Conservation (phyloP, 2,113 vertebrate species). For the Orientallactaga bullata region DNA sequence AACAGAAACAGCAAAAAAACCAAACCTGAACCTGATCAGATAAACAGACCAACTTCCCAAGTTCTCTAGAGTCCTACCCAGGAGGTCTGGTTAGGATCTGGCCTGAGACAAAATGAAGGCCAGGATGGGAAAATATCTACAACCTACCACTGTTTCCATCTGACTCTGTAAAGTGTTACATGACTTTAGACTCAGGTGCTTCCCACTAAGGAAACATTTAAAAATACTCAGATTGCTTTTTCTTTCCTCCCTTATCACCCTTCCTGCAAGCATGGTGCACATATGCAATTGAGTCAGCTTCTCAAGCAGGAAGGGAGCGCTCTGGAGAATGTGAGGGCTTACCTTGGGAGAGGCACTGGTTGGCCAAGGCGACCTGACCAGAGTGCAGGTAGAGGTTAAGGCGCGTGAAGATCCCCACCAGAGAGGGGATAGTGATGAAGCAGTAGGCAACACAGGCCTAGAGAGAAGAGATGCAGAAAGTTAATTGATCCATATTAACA, state of each 20-base stretch:
- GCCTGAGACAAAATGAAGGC: neutral
- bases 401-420: constrained; percentile 94
- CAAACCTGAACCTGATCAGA: neutral
- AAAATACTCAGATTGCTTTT: neutral
- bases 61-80: neutral
- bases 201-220: neutral
- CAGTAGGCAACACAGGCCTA: constrained; percentile 98
- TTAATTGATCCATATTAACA: rapidly evolving
- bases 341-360: constrained; percentile 99
- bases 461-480: neutral
- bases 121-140: neutral
- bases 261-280: too few species aligned
- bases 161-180: neutral
- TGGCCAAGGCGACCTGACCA: constrained; percentile 96
- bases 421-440: constrained; percentile 98
- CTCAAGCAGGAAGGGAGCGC: neutral
- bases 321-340: constrained; percentile 63
- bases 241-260: neutral
- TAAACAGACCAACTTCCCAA: neutral
- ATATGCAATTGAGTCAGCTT: neutral
- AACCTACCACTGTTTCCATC: neutral
- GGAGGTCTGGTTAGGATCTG: neutral
- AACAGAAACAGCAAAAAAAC: neutral
- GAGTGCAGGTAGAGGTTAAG: constrained; percentile 97
- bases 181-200: neutral